These are phyloP conservation scores for Epinephelus malabaricus DNA, from an alignment of 2,797 vertebrate species.

Conservation along the genomic window DNA sequence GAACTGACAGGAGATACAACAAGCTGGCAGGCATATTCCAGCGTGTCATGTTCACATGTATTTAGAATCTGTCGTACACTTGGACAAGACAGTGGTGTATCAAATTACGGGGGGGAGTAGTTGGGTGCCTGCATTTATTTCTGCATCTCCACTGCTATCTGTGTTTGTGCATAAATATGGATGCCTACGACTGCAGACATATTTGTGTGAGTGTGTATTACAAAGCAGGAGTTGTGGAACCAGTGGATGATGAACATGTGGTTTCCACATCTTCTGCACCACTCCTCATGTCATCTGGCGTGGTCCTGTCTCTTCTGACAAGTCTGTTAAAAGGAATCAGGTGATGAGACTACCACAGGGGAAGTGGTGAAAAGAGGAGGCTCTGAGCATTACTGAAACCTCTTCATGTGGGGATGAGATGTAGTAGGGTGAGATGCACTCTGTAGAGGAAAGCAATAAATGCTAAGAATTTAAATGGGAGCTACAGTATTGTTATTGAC, in stretches of 20 bases:
- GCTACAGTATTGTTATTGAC: conserved; percentile 4
- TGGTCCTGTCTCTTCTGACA: conserved; percentile 70
- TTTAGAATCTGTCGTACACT: conserved; percentile 4
- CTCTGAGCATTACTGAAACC: conserved; percentile 39
- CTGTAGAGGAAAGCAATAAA: conserved; percentile 6
- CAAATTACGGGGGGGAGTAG: neutral
- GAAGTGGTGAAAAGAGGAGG: conserved; percentile 72
- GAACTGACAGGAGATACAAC: conserved; percentile 12
- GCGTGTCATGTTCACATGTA: conserved; percentile 1
- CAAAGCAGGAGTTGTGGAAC: conserved; percentile 49
- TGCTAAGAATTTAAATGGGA: conserved; percentile 1
- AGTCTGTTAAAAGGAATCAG: conserved; percentile 77
- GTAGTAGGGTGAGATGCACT: conserved; percentile 17
- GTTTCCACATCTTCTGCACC: conserved; percentile 74
- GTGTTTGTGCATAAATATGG: neutral
- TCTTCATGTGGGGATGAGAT: conserved; percentile 29
- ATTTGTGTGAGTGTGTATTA: conserved; percentile 26
- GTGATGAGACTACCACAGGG: conserved; percentile 61
- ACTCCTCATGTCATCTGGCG: conserved; percentile 65
- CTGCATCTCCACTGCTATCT: neutral
- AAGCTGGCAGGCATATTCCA: conserved; percentile 21
- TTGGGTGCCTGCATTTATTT: neutral
- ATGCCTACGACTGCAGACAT: conserved; percentile 20
- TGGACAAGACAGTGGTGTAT: neutral
- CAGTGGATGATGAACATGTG: conserved; percentile 74